A percentile compares a stretch with the other conserved stretches of the same genome.
Evolutionary conservation across 2,888 invertebrate species (phyloP).

Genomic region (Parnassius smintheus): DNA sequence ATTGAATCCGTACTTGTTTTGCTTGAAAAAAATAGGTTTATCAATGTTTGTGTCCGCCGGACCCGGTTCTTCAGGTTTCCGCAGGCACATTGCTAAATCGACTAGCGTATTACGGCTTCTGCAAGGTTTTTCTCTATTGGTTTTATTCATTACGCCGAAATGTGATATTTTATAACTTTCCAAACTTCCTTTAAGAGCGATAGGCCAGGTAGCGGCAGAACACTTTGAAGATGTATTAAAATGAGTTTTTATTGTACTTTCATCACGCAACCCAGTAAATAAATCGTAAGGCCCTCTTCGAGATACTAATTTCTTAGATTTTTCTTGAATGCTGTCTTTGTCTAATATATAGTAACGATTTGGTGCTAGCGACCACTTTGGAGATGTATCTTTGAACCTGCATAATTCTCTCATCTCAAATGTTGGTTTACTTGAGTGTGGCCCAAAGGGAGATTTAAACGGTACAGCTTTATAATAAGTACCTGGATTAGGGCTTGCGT

Average conservation of each 20-base stretch:
- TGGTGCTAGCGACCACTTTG: slow-evolving; percentile 61
- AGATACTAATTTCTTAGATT: slow-evolving; percentile 61
- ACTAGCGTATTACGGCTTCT: slow-evolving; percentile 70
- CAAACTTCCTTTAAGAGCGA: slow-evolving; percentile 52
- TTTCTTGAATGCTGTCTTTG: slow-evolving; percentile 56
- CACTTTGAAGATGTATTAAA: slow-evolving; percentile 56
- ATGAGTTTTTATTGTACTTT: slow-evolving; percentile 75
- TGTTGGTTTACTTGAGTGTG: slow-evolving; percentile 55
- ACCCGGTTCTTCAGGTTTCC: slow-evolving; percentile 73
- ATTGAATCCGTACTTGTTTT: slow-evolving; percentile 56
- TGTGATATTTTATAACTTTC: slow-evolving; percentile 56
- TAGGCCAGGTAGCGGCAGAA: slow-evolving; percentile 60
- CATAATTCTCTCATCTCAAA: slow-evolving; percentile 64
- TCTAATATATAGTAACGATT: slow-evolving; percentile 64
- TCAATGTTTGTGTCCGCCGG: slow-evolving; percentile 67
- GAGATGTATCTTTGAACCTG: slow-evolving; percentile 53
- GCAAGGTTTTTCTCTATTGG: slow-evolving; percentile 53
- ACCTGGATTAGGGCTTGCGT: slow-evolving; percentile 56
- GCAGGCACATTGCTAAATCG: slow-evolving; percentile 72
- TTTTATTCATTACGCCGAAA: slow-evolving; percentile 66
- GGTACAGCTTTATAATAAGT: slow-evolving; percentile 56
- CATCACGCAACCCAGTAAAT: slow-evolving; percentile 75
- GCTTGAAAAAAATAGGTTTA: slow-evolving; percentile 43
- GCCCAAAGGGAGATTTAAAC: slow-evolving; percentile 57
- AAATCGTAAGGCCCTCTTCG: slow-evolving; percentile 66